phyloP scores from a whole-genome alignment of 1,140 invertebrate species.

The Pristionchus pacificus region DNA sequence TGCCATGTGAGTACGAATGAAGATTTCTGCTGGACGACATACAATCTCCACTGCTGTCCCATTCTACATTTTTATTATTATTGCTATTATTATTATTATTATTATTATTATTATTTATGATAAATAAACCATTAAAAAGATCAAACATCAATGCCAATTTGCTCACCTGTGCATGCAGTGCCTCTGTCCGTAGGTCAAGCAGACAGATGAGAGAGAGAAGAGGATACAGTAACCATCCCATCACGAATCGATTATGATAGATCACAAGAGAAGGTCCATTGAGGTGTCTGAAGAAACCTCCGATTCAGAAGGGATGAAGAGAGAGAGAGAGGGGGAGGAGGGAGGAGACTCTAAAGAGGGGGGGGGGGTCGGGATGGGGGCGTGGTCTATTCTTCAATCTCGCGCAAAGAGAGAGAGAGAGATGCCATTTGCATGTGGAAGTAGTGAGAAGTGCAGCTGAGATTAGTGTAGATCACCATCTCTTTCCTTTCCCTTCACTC shows the following conservation, averaged over 20 bases:
- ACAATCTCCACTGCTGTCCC: conserved; percentile 1
- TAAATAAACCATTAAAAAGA: too few relatives aligned
- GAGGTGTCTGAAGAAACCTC: too few relatives aligned
- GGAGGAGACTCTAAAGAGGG: neutral
- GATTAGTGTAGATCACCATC: too few relatives aligned
- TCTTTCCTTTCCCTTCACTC: too few relatives aligned
- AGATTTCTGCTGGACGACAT: conserved; percentile 15
- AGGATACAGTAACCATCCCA: conserved; percentile 1
- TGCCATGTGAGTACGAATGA: conserved; percentile 35
- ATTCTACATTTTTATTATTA: too few relatives aligned
- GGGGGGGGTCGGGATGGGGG: neutral
- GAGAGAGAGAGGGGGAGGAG: neutral
- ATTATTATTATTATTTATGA: too few relatives aligned
- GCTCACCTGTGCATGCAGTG: too few relatives aligned
- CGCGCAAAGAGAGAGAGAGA: neutral
- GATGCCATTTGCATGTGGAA: neutral
- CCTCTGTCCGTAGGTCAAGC: neutral
- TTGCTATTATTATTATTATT: too few relatives aligned
- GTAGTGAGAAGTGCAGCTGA: neutral
- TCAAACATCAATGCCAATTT: too few relatives aligned
- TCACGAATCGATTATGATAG: too few relatives aligned
- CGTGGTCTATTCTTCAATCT: neutral
- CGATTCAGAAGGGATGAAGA: neutral
- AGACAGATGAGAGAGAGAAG: conserved; percentile 12
- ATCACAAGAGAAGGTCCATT: too few relatives aligned